Evolutionary conservation across 1,140 invertebrate genomes (phyloP), one percentile per base, ranked within the genome.

Genomic region (Matsumurasca onukii): DNA sequence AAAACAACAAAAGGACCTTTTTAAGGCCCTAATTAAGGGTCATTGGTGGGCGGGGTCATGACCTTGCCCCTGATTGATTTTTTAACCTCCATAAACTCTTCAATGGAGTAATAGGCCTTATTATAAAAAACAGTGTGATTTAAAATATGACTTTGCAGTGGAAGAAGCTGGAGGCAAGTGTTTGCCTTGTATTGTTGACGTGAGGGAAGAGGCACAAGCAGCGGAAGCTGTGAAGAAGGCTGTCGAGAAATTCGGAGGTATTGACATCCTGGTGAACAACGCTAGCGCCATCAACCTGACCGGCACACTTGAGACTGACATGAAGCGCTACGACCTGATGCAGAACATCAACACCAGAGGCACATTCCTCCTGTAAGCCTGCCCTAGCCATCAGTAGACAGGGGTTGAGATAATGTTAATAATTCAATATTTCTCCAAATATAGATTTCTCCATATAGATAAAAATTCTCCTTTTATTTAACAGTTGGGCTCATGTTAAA

Each of bases 281-380:
- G 97, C 97, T 0, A 97, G 94, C 76, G 97, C 98, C 20, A 99
- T 99, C 74, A 91, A 89, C 24, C 83, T 99, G 24, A 97, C 95
- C 0, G 85, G 84, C 15, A 99, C 97, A 0, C 77, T 86, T 2
- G 81, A 88, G 1, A 98, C 96, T 0, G 89, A 94, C 22, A 98
- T 99, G 96, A 99, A 99, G 81, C 85, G 85, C 80, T 98, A 95
- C 76, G 95, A 98, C 79, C 81, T 98, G 20, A 98, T 98, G 95
- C 90, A 98, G 76, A 85, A 86, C 67, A 90, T 98, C 67, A 98
- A 98, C 79, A 88, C 92, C 0, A 85, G 95, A 74, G 95, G 95
- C 72, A 98, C 95, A 31, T 98, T 94, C 80, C 82, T 98, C 55
- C 89, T 92, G 88, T 97, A 85, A 88, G 87, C 83, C n/a, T n/a